phyloP scores from a whole-genome alignment of 1,140 invertebrate genomes.

The Cotesia chilonis region DNA sequence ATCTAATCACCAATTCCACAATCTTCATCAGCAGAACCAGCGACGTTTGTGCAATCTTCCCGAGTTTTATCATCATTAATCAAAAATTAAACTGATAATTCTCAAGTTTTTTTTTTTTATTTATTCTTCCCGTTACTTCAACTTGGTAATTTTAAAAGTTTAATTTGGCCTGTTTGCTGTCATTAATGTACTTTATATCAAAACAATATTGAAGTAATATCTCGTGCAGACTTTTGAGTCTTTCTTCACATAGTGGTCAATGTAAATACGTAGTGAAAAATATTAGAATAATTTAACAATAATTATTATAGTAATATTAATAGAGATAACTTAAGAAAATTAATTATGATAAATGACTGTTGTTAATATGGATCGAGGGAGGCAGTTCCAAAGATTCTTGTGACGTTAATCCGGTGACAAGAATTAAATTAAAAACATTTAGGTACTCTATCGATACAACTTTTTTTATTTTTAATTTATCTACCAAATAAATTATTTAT shows the following conservation, averaged over 20 bases:
- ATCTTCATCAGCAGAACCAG: slow-evolving; percentile 45
- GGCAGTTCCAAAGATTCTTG: slow-evolving; percentile 29
- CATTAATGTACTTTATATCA: too few relatives aligned
- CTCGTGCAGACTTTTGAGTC: too few relatives aligned
- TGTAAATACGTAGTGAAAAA: too few relatives aligned
- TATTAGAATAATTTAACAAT: too few relatives aligned
- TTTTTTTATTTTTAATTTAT: background rate
- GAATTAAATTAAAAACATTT: background rate
- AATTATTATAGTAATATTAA: too few relatives aligned
- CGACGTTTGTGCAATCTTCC: slow-evolving; percentile 63
- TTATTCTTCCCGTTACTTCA: background rate
- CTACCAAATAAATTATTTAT: too few relatives aligned
- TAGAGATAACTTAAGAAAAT: too few relatives aligned
- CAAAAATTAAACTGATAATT: background rate
- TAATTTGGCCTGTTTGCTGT: background rate
- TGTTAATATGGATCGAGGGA: slow-evolving; percentile 20
- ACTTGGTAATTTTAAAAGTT: background rate
- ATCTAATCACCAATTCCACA: slow-evolving; percentile 36
- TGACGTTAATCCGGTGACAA: background rate
- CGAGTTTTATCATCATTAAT: slow-evolving; percentile 62
- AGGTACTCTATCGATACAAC: background rate
- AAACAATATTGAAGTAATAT: too few relatives aligned
- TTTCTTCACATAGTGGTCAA: too few relatives aligned
- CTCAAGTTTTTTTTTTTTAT: too few relatives aligned
- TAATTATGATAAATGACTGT: too few relatives aligned